These are phyloP conservation scores for Tinamus guttatus DNA, from an alignment of 2,113 vertebrate species.

Conservation along the genomic window DNA sequence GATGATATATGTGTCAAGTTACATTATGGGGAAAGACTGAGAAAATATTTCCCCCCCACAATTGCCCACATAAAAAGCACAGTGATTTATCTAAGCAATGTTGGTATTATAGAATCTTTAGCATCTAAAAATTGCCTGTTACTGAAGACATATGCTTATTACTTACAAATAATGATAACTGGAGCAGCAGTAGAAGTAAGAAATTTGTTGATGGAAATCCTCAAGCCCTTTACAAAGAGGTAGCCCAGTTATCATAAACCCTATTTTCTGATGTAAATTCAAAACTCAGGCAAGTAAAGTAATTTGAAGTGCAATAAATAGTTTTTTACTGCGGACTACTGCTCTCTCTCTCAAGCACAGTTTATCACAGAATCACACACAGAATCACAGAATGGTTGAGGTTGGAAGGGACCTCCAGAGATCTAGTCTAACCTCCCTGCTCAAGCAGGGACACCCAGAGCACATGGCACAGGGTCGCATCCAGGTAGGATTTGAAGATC, in stretches of 20 bases:
- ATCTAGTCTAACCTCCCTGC: too few species aligned
- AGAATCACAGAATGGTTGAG: too few species aligned
- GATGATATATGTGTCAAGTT: background rate
- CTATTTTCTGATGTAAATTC: background rate
- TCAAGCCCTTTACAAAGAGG: background rate
- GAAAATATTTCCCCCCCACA: background rate
- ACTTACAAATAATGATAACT: background rate
- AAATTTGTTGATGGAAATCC: background rate
- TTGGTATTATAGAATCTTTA: background rate
- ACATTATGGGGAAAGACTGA: background rate
- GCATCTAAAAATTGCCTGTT: background rate
- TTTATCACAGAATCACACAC: background rate
- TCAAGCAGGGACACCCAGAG: too few species aligned
- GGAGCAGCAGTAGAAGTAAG: background rate
- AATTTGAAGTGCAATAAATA: background rate
- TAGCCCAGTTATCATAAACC: background rate
- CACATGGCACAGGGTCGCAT: too few species aligned
- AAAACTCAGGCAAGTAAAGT: background rate
- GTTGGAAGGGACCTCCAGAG: too few species aligned
- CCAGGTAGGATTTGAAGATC: too few species aligned
- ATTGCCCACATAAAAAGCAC: background rate
- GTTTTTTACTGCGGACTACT: background rate
- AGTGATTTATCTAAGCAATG: background rate
- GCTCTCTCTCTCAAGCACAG: background rate
- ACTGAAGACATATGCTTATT: background rate